Conservation (phyloP, 2,797 vertebrate species). For the Neosalanx taihuensis region DNA sequence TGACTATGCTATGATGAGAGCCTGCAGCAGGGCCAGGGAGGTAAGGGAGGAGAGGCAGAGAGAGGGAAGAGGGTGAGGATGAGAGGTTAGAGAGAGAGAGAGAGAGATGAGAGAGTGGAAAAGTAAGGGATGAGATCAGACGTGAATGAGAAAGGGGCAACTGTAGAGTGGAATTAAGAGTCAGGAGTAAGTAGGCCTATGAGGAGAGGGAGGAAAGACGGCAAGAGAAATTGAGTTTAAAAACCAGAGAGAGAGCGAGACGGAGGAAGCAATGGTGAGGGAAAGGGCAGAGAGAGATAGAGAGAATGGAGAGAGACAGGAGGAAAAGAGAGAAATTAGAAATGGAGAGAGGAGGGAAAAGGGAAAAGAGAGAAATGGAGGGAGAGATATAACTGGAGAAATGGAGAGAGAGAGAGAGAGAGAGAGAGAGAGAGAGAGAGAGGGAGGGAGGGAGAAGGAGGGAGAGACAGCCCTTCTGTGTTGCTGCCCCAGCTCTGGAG, state of each 20-base stretch:
- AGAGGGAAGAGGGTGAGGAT: conserved; percentile 1
- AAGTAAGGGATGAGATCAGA: conserved; percentile 36
- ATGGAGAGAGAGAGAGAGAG: conserved; percentile 9
- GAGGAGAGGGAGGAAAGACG: conserved; percentile 2
- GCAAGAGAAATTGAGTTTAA: conserved; percentile 54
- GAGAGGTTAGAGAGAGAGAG: not conserved
- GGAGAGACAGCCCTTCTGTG: conserved; percentile 44
- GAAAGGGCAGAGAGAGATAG: conserved; percentile 19
- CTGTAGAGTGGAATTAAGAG: conserved; percentile 45
- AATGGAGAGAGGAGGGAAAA: not conserved
- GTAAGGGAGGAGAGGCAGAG: not conserved
- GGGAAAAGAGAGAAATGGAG: conserved; percentile 10
- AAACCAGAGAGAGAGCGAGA: conserved; percentile 44
- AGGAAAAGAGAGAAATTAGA: not conserved
- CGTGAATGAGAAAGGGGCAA: conserved; percentile 25
- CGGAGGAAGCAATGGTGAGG: conserved; percentile 31
- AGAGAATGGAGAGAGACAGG: not conserved
- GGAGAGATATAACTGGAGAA: not conserved
- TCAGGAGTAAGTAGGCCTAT: not conserved
- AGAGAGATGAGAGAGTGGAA: conserved; percentile 5
- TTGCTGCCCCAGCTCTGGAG: conserved; percentile 56
- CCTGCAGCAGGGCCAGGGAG: not conserved
- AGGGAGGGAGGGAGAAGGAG: conserved; percentile 30
- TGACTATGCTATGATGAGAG: conserved; percentile 1
- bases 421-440: conserved; percentile 41